Percentiles rank a stretch among this genome's conserved stretches.
Evolutionary conservation across 2,797 vertebrate genomes (phyloP).

Genomic region (Somateria mollissima): DNA sequence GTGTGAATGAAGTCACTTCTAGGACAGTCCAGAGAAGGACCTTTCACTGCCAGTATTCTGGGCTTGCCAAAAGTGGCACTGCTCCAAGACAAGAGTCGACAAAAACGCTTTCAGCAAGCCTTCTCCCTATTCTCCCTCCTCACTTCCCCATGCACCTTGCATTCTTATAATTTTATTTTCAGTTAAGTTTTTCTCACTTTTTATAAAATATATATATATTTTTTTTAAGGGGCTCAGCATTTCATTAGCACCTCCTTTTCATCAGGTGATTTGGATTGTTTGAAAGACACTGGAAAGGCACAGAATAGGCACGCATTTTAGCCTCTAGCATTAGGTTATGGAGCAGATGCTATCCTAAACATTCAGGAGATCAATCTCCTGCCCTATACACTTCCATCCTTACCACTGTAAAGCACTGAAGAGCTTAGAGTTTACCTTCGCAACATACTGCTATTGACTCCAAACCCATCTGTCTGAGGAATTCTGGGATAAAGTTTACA

Average conservation of each 20-base stretch:
- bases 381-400: no score
- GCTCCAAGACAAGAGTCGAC: not conserved
- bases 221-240: not conserved
- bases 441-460: not conserved
- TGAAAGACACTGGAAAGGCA: not conserved
- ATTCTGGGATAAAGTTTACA: not conserved
- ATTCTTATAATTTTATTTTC: not conserved
- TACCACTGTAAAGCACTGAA: not conserved
- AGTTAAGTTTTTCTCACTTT: not conserved
- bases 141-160: no score
- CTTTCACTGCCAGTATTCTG: not conserved
- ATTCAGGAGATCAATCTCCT: not conserved
- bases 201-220: no score
- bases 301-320: not conserved
- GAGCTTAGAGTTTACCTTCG: not conserved
- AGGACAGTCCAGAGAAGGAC: not conserved
- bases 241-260: not conserved
- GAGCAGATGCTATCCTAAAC: not conserved
- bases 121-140: not conserved
- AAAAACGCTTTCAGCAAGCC: not conserved
- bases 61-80: not conserved
- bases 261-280: not conserved
- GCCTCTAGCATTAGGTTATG: not conserved
- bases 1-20: not conserved
- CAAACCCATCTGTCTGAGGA: not conserved